phyloP scores from a whole-genome alignment of 2,113 vertebrate genomes.

The Pao palembangensis region DNA sequence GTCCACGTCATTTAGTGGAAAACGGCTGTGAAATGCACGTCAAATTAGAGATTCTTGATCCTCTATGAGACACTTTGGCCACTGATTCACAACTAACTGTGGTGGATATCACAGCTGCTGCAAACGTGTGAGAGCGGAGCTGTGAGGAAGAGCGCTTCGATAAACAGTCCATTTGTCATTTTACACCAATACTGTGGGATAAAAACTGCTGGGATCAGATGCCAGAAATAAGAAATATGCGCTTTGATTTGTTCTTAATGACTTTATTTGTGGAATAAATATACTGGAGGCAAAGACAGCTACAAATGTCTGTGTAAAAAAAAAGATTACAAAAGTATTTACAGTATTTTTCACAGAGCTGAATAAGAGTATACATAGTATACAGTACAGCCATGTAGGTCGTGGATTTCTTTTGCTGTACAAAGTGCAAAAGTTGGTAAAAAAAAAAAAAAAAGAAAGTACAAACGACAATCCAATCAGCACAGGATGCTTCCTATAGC shows the following conservation, averaged over 20 bases:
- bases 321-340: slow-evolving; percentile 66
- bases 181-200: too few relatives aligned
- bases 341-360: slow-evolving; percentile 74
- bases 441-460: slow-evolving; percentile 32
- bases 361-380: slow-evolving; percentile 82
- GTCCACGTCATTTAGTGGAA: slow-evolving; percentile 47
- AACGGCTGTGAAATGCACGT: slow-evolving; percentile 38
- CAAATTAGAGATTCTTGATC: slow-evolving; percentile 33
- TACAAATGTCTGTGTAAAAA: slow-evolving; percentile 63
- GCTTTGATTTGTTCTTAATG: slow-evolving; percentile 29
- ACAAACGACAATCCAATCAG: slow-evolving; percentile 58
- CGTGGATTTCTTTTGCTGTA: slow-evolving; percentile 76
- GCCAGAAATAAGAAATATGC: too few relatives aligned
- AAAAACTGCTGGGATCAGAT: too few relatives aligned
- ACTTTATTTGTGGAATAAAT: slow-evolving; percentile 81
- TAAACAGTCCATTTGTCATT: too few relatives aligned
- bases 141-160: neutral
- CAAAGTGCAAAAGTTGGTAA: slow-evolving; percentile 74
- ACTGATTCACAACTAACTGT: slow-evolving; percentile 5
- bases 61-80: slow-evolving; percentile 22
- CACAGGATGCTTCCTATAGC: slow-evolving; percentile 65
- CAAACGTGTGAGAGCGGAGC: neutral
- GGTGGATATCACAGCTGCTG: too few relatives aligned
- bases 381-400: slow-evolving; percentile 76
- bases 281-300: slow-evolving; percentile 70